phyloP scores from a whole-genome alignment of 1,140 invertebrate species.

The Rhizoglyphus robini region DNA sequence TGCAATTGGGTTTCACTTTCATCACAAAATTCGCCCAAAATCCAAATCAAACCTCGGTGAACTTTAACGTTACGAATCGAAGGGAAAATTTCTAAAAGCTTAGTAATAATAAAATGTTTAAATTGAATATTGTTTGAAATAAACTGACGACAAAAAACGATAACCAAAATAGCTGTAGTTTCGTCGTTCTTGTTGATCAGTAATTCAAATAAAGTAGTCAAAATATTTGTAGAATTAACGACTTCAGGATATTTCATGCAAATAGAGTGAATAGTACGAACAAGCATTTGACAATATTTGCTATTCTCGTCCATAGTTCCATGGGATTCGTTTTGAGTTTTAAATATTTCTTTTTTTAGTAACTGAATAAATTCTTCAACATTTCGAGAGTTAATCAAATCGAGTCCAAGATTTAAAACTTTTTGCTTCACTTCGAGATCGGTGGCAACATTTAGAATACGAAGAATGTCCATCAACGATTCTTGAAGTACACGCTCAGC shows the following conservation, averaged over 20 bases:
- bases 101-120: conserved; percentile 45
- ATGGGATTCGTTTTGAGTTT: conserved; percentile 57
- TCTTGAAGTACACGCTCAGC: conserved; percentile 90
- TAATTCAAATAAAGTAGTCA: conserved; percentile 65
- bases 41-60: conserved; percentile 92
- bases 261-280: conserved; percentile 83
- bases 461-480: conserved; percentile 93
- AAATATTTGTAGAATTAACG: conserved; percentile 20
- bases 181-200: conserved; percentile 86
- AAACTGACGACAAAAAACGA: conserved; percentile 69
- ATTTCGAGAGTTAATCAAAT: conserved; percentile 79
- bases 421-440: conserved; percentile 73
- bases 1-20: conserved; percentile 16
- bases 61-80: conserved; percentile 47
- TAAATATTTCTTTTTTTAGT: conserved; percentile 84
- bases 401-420: conserved; percentile 56
- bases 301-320: conserved; percentile 76
- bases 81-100: conserved; percentile 34
- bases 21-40: conserved; percentile 74
- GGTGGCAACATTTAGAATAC: conserved; percentile 61
- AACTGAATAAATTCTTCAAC: conserved; percentile 91
- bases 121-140: conserved; percentile 22
- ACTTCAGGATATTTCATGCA: conserved; percentile 98
- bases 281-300: conserved; percentile 87
- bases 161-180: conserved; percentile 81